Evolutionary conservation across 2,888 invertebrate genomes (phyloP), one percentile per base, ranked within the genome.

Genomic region (Clunio marinus): DNA sequence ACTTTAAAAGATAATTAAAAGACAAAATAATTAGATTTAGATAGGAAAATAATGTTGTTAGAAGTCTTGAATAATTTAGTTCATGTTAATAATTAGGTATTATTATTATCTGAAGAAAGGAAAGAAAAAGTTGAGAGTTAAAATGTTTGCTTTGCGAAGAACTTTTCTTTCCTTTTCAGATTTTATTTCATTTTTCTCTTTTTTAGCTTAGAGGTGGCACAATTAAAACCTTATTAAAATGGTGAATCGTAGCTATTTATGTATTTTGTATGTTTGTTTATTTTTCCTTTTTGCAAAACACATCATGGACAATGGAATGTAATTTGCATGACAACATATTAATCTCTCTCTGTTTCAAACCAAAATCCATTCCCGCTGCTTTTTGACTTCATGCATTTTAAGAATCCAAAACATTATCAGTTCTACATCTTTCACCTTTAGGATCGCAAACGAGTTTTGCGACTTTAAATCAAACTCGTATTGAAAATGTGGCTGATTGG

Each of bases 401-500:
- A 51, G 66, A 66, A 77, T 90, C 91, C 32, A 86, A 88, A 57
- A 86, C 88, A 0, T 78, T 92, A 22, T 90, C 91, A 1, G 88
- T 90, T 41, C 88, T 88, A 15, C 92, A 90, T 75, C 79, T 92
- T 68, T 91, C 91, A 75, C 92, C 92, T 0, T 79, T 93, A 13
- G 92, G 93, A 27, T 92, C 92, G 0, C 91, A 92, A 76, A 79
- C 91, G 71, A 91, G 92, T 75, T 90, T 93, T 79, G 86, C 85
- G 74, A 86, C 88, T 71, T 82, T 83, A 69, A 81, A 82, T 71
- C 85, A 86, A 62, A 88, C 87, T 58, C 83, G 91, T 72, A 93
- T 93, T 72, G 93, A 93, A 76, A 91, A 89, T 74, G 92, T 94
- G 5, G 91, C 91, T 1, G 93, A 95, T 77, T 95, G 94, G 94